Base-by-base conservation (phyloP, 2,797 vertebrate genomes). In the Aldrovandia affinis region DNA sequence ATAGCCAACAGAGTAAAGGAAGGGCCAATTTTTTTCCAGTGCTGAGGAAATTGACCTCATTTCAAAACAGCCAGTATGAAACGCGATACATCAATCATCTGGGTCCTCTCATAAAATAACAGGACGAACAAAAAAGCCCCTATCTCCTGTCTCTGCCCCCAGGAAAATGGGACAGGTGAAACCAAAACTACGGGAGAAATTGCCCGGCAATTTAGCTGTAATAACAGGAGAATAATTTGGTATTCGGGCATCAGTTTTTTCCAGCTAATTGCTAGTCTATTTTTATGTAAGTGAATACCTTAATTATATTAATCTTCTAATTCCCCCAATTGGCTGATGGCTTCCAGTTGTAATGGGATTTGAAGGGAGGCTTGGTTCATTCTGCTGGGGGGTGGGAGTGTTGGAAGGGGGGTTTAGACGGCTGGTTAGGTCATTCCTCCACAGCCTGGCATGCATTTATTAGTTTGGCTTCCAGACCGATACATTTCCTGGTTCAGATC, bases 171-270 rank as follows among this genome's bases (percentile, higher is more conserved):
- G 87, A 86, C 88, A 88, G 93, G 92, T 93, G 94, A 95, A 93
- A 94, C 89, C 83, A 90, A 91, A 93, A 93, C 92, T 89, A 85
- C 83, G 89, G 90, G 90, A 92, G 93, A 95, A 95, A 94, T 94
- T 85, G 89, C 89, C 87, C 88, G 61, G 85, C 89, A 81, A 63
- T 85, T 79, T 78, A 83, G 85, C 88, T 63, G 73, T 85, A 86
- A 91, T 92, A 93, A 93, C 92, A 87, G 91, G 47, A 22, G 89
- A 91, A 92, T 92, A 93, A 90, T 91, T 85, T 91, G 86, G 87
- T 90, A 92, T 88, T 92, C 89, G 86, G 22, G 84, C 84, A 90
- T 89, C 86, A 89, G 90, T 93, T 92, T 91, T 90, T 89, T 84
- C 88, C 89, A 88, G 90, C 90, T 90, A 93, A 93, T 90, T 86